phyloP scores from a whole-genome alignment of 2,797 vertebrate species.

The Melanotaenia pygmaea region DNA sequence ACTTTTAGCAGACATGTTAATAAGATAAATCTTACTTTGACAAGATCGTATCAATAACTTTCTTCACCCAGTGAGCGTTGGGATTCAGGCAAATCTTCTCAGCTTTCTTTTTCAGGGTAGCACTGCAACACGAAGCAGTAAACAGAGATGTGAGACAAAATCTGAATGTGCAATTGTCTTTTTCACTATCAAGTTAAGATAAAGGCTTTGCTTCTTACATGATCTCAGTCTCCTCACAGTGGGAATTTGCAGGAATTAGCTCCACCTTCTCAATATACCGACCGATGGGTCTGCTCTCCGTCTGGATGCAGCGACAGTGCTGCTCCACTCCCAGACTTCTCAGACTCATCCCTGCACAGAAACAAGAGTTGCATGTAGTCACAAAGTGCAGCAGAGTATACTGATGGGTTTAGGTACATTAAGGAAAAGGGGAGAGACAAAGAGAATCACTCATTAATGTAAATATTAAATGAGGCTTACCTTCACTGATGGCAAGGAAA shows the following conservation, averaged over 20 bases:
- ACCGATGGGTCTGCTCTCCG: slow-evolving; percentile 69
- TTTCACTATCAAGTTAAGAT: not conserved
- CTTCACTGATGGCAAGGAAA: slow-evolving; percentile 60
- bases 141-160: slow-evolving; percentile 1
- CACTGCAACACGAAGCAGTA: slow-evolving; percentile 65
- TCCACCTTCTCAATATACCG: slow-evolving; percentile 71
- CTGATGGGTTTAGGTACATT: slow-evolving; percentile 1
- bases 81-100: slow-evolving; percentile 72
- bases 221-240: slow-evolving; percentile 74
- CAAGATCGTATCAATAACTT: slow-evolving; percentile 51
- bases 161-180: not conserved
- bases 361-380: slow-evolving; percentile 31
- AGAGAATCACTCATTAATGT: too few relatives aligned
- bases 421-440: not conserved
- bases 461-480: slow-evolving; percentile 45
- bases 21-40: slow-evolving; percentile 55
- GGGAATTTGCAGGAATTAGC: slow-evolving; percentile 69
- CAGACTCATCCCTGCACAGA: slow-evolving; percentile 63
- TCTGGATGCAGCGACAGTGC: slow-evolving; percentile 77
- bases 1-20: not conserved
- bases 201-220: slow-evolving; percentile 65
- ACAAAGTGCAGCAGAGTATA: slow-evolving; percentile 33
- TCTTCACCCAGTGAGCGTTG: slow-evolving; percentile 71
- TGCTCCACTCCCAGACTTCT: slow-evolving; percentile 70
- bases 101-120: slow-evolving; percentile 67